Evolutionary conservation across 2,888 invertebrate species (phyloP).

Genomic region (Drosophila kanekoi): DNA sequence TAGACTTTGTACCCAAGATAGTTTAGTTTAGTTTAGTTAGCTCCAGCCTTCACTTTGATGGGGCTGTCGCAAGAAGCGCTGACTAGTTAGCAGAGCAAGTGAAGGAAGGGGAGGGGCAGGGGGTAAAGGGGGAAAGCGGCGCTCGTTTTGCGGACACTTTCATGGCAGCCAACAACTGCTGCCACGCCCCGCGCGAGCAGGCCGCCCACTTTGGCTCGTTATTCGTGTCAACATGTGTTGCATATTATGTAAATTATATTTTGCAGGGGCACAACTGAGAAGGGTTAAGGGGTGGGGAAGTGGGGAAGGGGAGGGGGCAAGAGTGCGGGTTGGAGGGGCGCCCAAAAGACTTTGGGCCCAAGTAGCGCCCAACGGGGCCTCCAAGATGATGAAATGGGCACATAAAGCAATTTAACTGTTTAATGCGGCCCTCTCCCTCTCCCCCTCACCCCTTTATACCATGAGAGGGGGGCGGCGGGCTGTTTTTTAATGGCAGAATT

Average conservation of each 20-base stretch:
- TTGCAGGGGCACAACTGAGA: conserved; percentile 52
- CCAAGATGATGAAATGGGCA: conserved; percentile 66
- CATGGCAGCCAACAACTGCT: neutral
- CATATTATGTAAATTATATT: conserved; percentile 78
- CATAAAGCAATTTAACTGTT: conserved; percentile 79
- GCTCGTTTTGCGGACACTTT: conserved; percentile 32
- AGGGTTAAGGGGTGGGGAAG: neutral
- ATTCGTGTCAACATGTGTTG: conserved; percentile 76
- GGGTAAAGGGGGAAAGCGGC: neutral
- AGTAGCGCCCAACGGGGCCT: conserved; percentile 67
- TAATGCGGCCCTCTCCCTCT: conserved; percentile 47
- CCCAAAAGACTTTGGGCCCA: conserved; percentile 22
- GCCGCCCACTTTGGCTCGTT: conserved; percentile 43
- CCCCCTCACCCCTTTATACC: neutral
- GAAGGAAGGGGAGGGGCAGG: too few species aligned
- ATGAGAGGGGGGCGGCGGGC: conserved; percentile 7
- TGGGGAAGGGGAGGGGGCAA: neutral
- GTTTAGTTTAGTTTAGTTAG: conserved; percentile 3
- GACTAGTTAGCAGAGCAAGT: neutral
- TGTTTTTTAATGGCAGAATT: conserved; percentile 67
- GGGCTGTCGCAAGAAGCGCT: conserved; percentile 11
- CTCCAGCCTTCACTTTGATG: conserved; percentile 15
- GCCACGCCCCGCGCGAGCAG: neutral
- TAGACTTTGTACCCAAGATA: conserved; percentile 5
- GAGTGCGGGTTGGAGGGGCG: neutral